phyloP scores from a whole-genome alignment of 2,797 vertebrate genomes.

The Clarias platycephalus region DNA sequence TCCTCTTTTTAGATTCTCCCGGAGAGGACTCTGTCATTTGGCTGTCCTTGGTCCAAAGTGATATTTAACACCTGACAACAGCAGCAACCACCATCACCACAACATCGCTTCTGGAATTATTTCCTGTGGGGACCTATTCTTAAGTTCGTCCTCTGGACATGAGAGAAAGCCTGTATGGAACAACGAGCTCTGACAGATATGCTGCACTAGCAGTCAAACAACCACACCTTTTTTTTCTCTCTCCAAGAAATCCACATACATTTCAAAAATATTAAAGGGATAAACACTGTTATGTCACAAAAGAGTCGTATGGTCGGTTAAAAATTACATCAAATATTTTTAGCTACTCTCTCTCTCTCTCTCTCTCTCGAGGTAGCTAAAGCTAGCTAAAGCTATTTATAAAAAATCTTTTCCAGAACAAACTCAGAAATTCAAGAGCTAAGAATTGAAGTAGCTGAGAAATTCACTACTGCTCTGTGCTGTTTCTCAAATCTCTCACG shows the following conservation, averaged over 20 bases:
- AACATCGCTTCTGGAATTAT: constrained; percentile 63
- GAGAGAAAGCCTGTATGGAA: constrained; percentile 48
- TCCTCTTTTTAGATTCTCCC: constrained; percentile 77
- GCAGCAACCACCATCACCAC: constrained; percentile 62
- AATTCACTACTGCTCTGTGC: constrained; percentile 2
- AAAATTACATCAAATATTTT: background rate
- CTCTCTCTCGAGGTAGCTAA: background rate
- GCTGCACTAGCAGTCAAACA: constrained; percentile 25
- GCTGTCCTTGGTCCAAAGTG: constrained; percentile 78
- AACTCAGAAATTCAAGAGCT: background rate
- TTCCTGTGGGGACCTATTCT: constrained; percentile 57
- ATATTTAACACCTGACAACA: constrained; percentile 79
- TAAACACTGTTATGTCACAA: constrained; percentile 9
- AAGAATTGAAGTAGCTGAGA: constrained; percentile 25
- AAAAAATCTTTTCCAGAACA: background rate
- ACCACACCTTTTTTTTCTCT: constrained; percentile 30
- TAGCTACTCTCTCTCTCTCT: background rate
- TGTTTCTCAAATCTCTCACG: constrained; percentile 40
- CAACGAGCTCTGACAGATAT: constrained; percentile 38
- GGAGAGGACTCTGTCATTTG: constrained; percentile 77
- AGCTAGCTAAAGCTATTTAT: background rate
- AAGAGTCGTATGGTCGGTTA: background rate
- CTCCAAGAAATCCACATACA: background rate
- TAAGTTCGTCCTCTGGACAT: constrained; percentile 51
- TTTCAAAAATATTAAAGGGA: constrained; percentile 7